phyloP scores from a whole-genome alignment of 2,113 vertebrate species.

The Sylvia atricapilla region DNA sequence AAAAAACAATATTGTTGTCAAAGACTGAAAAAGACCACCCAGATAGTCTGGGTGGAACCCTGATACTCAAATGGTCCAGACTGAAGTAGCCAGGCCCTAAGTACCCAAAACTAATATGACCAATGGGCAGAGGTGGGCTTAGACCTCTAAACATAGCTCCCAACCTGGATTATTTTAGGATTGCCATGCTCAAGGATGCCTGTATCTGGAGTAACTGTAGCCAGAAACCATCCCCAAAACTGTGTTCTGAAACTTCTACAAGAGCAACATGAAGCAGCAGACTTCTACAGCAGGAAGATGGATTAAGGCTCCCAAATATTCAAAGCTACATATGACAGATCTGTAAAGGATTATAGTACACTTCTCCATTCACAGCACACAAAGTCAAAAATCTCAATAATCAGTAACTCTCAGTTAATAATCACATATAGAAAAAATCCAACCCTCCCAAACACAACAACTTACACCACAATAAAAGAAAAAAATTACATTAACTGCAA shows the following conservation, averaged over 20 bases:
- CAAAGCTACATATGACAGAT: neutral
- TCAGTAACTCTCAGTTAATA: neutral
- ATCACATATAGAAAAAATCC: accelerated
- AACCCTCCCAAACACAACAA: neutral
- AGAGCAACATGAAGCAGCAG: neutral
- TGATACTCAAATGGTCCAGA: neutral
- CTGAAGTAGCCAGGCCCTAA: neutral
- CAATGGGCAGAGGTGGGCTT: neutral
- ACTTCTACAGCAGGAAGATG: neutral
- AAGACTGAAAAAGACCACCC: neutral
- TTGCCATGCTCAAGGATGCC: neutral
- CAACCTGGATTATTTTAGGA: neutral
- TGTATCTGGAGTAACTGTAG: neutral
- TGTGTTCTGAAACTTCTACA: neutral
- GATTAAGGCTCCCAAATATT: neutral
- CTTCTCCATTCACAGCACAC: neutral
- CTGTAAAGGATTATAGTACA: neutral
- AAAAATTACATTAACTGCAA: neutral
- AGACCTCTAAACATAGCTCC: neutral
- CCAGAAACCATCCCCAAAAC: neutral
- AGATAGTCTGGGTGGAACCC: neutral
- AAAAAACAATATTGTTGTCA: neutral
- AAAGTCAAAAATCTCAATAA: neutral
- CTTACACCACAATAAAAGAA: neutral
- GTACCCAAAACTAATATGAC: neutral